phyloP scores from a whole-genome alignment of 2,113 vertebrate species.

The Eretmochelys imbricata region DNA sequence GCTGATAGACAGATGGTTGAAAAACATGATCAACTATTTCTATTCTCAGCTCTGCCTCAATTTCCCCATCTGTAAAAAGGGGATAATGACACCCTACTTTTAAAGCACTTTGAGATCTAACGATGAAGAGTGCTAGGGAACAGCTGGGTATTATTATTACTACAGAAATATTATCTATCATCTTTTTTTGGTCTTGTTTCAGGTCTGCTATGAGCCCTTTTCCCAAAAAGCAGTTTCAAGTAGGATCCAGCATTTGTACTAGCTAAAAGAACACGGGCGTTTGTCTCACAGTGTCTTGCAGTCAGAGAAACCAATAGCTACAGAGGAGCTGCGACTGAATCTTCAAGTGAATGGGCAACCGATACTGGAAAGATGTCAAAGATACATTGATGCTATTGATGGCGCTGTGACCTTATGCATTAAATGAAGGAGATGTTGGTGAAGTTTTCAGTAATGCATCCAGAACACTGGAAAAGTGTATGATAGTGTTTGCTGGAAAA shows the following conservation, averaged over 20 bases:
- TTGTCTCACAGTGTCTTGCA: background rate
- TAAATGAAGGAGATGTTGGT: slow-evolving; percentile 48
- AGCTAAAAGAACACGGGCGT: slow-evolving; percentile 6
- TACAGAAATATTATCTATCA: background rate
- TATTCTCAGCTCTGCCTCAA: background rate
- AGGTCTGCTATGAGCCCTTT: background rate
- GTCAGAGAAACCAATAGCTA: slow-evolving; percentile 54
- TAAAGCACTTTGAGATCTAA: background rate
- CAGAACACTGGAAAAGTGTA: slow-evolving; percentile 24
- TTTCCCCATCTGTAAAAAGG: background rate
- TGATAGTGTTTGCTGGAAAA: slow-evolving; percentile 20
- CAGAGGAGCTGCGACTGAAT: slow-evolving; percentile 21
- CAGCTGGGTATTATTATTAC: background rate
- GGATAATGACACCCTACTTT: background rate
- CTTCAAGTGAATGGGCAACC: slow-evolving; percentile 32
- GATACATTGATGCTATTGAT: background rate
- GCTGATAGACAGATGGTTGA: background rate
- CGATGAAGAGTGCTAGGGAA: background rate
- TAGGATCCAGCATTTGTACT: background rate
- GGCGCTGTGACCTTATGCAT: slow-evolving; percentile 51
- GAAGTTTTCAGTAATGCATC: slow-evolving; percentile 39
- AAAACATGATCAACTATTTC: background rate
- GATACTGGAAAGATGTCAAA: slow-evolving; percentile 49
- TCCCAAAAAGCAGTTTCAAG: background rate
- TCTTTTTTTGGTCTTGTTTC: background rate